Evolutionary conservation across 2,113 vertebrate species (phyloP).

Genomic region (Scomber japonicus): DNA sequence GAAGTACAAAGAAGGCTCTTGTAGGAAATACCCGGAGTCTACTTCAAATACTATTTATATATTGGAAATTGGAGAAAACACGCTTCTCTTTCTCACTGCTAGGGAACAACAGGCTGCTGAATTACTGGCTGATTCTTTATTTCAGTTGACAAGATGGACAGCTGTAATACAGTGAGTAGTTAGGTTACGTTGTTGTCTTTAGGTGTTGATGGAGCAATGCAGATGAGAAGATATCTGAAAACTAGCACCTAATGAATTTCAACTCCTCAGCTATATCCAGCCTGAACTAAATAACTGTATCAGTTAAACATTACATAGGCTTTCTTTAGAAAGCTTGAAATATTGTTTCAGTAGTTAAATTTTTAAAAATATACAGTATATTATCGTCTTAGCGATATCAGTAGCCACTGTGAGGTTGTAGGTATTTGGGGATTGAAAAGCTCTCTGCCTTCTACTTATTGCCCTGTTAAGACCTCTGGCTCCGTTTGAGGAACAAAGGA

Average conservation of each 20-base stretch:
- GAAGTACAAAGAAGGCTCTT: not conserved
- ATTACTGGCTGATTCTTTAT: not conserved
- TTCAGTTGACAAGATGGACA: conserved; percentile 1
- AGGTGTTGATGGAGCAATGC: too few species aligned
- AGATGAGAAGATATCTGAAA: not conserved
- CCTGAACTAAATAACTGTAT: too few species aligned
- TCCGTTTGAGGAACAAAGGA: conserved; percentile 43
- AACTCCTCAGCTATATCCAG: not conserved
- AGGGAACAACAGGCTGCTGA: not conserved
- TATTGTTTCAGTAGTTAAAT: not conserved
- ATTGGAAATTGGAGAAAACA: not conserved
- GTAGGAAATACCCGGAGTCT: conserved; percentile 2
- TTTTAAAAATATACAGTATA: not conserved
- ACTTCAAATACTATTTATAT: conserved; percentile 19
- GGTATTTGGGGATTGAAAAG: conserved; percentile 2
- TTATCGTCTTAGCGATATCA: not conserved
- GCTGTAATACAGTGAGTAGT: not conserved
- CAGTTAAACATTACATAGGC: not conserved
- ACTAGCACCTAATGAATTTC: not conserved
- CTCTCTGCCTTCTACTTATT: conserved; percentile 22
- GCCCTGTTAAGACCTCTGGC: conserved; percentile 32
- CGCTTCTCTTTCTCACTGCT: not conserved
- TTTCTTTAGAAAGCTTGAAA: not conserved
- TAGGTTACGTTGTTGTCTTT: not conserved
- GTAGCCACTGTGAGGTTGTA: conserved; percentile 14